These are phyloP conservation scores for Lamproptera curius DNA, from an alignment of 2,888 invertebrate species.

Conservation along the genomic window DNA sequence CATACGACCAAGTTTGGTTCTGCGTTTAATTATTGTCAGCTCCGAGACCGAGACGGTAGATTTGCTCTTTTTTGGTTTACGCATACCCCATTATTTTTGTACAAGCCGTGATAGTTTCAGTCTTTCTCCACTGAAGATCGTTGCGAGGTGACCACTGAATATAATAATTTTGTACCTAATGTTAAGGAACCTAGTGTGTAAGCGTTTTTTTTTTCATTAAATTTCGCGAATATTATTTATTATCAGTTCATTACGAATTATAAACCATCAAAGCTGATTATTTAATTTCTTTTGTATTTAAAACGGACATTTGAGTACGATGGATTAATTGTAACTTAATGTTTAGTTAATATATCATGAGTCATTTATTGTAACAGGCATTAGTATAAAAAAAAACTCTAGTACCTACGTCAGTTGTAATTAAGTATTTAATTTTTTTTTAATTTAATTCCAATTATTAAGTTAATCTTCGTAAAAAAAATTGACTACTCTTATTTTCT, in stretches of 20 bases:
- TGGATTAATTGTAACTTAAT: conserved; percentile 68
- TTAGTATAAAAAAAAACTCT: conserved; percentile 66
- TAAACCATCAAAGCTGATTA: conserved; percentile 74
- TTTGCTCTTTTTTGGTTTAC: conserved; percentile 26
- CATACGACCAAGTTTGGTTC: conserved; percentile 55
- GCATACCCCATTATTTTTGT: conserved; percentile 1
- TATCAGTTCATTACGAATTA: conserved; percentile 76
- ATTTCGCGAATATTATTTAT: conserved; percentile 76
- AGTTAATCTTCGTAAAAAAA: conserved; percentile 71
- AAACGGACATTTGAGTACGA: conserved; percentile 65
- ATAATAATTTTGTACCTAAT: conserved; percentile 77
- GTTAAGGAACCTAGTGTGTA: conserved; percentile 65
- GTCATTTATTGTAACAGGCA: conserved; percentile 75
- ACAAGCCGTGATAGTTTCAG: conserved; percentile 50
- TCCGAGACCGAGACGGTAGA: conserved; percentile 53
- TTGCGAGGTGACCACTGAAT: conserved; percentile 67
- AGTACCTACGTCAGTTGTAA: conserved; percentile 73
- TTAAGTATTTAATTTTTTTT: conserved; percentile 78
- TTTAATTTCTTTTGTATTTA: conserved; percentile 77
- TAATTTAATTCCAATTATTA: conserved; percentile 73
- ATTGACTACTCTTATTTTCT: conserved; percentile 62
- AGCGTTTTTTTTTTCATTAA: conserved; percentile 73
- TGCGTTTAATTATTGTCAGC: conserved; percentile 59
- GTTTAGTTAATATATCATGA: conserved; percentile 71
- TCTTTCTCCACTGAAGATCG: conserved; percentile 64